Conservation (phyloP, 2,797 vertebrate genomes). For the Pangasius larnaudii region DNA sequence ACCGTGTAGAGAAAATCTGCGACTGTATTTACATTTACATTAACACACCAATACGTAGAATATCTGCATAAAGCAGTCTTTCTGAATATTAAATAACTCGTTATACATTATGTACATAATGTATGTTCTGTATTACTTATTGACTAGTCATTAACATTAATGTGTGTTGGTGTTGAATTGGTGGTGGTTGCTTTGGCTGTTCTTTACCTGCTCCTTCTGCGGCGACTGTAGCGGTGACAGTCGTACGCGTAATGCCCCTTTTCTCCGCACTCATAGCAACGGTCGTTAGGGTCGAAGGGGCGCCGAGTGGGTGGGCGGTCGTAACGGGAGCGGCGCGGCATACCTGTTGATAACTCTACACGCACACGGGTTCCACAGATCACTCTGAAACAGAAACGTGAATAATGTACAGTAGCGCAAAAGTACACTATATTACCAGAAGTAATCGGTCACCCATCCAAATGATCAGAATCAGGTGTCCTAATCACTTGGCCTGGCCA, state of each 20-base stretch:
- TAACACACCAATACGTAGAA: background rate
- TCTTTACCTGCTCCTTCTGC: conserved; percentile 83
- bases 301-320: conserved; percentile 82
- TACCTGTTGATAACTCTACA: conserved; percentile 85
- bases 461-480: no score
- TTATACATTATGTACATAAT: background rate
- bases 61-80: background rate
- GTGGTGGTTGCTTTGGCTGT: conserved; percentile 24
- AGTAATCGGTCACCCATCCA: no score
- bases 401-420: background rate
- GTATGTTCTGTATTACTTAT: background rate
- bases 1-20: background rate
- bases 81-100: background rate
- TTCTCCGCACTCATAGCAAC: conserved; percentile 89
- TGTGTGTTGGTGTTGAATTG: background rate
- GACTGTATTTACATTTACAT: background rate
- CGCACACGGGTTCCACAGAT: conserved; percentile 84
- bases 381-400: conserved; percentile 65
- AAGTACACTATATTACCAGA: background rate
- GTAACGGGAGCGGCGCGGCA: conserved; percentile 85
- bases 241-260: conserved; percentile 91
- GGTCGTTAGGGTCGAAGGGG: conserved; percentile 87
- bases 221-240: conserved; percentile 84
- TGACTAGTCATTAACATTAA: background rate
- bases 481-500: no score